phyloP scores from a whole-genome alignment of 1,140 invertebrate species.

The Atopsyche davidsoni region DNA sequence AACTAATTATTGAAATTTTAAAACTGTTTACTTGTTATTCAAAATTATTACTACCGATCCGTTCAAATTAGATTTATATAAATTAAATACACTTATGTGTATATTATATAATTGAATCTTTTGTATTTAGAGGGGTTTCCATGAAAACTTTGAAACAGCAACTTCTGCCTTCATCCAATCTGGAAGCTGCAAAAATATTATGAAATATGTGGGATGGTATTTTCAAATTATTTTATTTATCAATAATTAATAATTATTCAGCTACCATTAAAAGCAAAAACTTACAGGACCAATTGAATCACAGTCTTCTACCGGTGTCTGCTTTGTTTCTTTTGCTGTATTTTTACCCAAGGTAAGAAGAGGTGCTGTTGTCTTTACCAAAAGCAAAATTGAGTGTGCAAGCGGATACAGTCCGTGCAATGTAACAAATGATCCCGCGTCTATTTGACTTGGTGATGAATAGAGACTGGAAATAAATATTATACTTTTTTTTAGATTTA shows the following conservation, averaged over 20 bases:
- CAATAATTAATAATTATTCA: background rate
- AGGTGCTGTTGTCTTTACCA: slow-evolving; percentile 60
- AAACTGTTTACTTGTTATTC: background rate
- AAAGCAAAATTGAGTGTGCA: slow-evolving; percentile 54
- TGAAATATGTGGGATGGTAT: background rate
- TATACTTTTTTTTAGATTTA: slow-evolving; percentile 50
- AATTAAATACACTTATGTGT: too few relatives aligned
- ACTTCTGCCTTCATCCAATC: slow-evolving; percentile 25
- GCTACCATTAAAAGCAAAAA: background rate
- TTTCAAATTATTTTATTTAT: slow-evolving; percentile 3
- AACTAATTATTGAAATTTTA: slow-evolving; percentile 1
- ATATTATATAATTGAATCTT: background rate
- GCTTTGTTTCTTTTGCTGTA: slow-evolving; percentile 2
- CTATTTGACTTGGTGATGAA: slow-evolving; percentile 51
- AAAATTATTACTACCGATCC: too few relatives aligned
- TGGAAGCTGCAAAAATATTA: slow-evolving; percentile 22
- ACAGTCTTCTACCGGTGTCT: slow-evolving; percentile 11
- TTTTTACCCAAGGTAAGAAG: too few relatives aligned
- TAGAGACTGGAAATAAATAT: slow-evolving; percentile 43
- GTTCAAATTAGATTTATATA: too few relatives aligned
- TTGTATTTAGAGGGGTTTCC: slow-evolving; percentile 13
- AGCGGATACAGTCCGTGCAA: slow-evolving; percentile 52
- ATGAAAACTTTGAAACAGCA: slow-evolving; percentile 22
- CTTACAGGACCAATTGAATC: slow-evolving; percentile 27
- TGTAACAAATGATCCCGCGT: slow-evolving; percentile 51